Percentiles rank a stretch among this genome's conserved stretches.
Evolutionary conservation across 2,113 vertebrate species (phyloP).

Genomic region (Collichthys lucidus): DNA sequence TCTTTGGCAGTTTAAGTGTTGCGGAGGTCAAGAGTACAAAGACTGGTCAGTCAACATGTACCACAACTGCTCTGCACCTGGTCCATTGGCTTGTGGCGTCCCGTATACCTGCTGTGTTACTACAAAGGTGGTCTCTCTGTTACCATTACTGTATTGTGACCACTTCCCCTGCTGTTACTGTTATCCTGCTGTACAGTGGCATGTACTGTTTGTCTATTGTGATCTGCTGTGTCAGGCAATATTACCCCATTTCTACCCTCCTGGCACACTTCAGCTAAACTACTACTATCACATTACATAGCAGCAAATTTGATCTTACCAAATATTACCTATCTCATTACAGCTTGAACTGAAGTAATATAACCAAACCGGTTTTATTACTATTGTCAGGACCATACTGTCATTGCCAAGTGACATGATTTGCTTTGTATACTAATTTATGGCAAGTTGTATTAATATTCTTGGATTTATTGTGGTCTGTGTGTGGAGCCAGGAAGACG

Average conservation of each 20-base stretch:
- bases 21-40: constrained; percentile 89
- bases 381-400: not conserved
- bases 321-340: not conserved
- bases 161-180: not conserved
- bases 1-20: constrained; percentile 91
- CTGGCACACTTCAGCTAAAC: not conserved
- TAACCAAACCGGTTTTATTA: not conserved
- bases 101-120: constrained; percentile 93
- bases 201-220: not conserved
- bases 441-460: not conserved
- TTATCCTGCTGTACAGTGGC: not conserved
- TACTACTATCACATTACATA: not conserved
- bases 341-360: not conserved
- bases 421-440: not conserved
- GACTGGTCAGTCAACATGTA: constrained; percentile 95
- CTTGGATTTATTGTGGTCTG: not conserved
- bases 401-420: not conserved
- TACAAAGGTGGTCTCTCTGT: constrained; percentile 50
- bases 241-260: not conserved
- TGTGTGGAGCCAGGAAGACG: not conserved
- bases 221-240: not conserved
- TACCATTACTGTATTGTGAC: not conserved
- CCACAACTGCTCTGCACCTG: constrained; percentile 88
- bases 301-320: not conserved
- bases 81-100: constrained; percentile 93